Conservation (phyloP, 1,140 invertebrate genomes). For the Cephus cinctus region DNA sequence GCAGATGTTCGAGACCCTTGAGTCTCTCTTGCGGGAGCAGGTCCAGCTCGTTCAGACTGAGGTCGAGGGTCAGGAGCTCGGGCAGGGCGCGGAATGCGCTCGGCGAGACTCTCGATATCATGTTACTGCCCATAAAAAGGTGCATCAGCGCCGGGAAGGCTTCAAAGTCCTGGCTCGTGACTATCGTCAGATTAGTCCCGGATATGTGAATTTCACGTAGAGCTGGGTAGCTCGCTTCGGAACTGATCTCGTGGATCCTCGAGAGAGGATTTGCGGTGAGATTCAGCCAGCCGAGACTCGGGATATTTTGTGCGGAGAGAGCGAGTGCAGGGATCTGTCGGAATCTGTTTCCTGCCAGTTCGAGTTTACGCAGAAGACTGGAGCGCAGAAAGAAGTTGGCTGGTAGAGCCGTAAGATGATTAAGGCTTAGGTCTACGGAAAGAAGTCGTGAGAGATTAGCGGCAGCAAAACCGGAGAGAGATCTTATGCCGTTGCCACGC, state of each 20-base stretch:
- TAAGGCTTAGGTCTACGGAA: slow-evolving; percentile 73
- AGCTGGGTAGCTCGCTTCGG: slow-evolving; percentile 65
- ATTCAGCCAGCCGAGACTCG: slow-evolving; percentile 72
- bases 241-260: slow-evolving; percentile 66
- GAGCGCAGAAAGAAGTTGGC: slow-evolving; percentile 79
- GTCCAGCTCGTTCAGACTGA: slow-evolving; percentile 82
- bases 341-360: slow-evolving; percentile 80
- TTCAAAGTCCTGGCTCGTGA: slow-evolving; percentile 86
- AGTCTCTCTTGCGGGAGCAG: slow-evolving; percentile 81
- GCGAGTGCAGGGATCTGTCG: slow-evolving; percentile 78
- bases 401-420: slow-evolving; percentile 73
- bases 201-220: slow-evolving; percentile 80
- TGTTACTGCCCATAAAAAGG: slow-evolving; percentile 72
- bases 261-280: slow-evolving; percentile 79
- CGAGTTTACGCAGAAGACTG: slow-evolving; percentile 68
- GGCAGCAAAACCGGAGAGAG: slow-evolving; percentile 59
- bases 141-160: slow-evolving; percentile 78
- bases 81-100: slow-evolving; percentile 78
- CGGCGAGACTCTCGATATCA: slow-evolving; percentile 78
- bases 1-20: slow-evolving; percentile 71
- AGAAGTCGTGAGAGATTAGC: slow-evolving; percentile 72
- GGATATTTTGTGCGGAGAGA: slow-evolving; percentile 72
- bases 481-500: neutral
- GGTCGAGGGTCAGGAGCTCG: slow-evolving; percentile 75
- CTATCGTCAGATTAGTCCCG: slow-evolving; percentile 78